Evolutionary conservation across 35 echinoderm and acorn worm genomes (phyloP).

Genomic region (Diadema setosum): DNA sequence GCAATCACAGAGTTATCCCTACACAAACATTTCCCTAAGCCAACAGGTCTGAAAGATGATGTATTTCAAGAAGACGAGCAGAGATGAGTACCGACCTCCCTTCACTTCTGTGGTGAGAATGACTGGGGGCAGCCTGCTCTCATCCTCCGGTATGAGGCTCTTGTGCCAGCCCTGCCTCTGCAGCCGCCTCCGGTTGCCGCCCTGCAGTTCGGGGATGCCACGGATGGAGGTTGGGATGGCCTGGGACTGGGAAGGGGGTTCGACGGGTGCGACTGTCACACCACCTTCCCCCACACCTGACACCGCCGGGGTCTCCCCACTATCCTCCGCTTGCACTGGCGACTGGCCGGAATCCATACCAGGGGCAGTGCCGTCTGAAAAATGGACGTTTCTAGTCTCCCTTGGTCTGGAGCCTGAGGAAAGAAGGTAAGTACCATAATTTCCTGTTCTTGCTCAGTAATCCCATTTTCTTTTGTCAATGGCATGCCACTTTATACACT

Average conservation of each 20-base stretch:
- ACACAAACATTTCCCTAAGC: no score
- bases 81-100: slow-evolving; percentile 80
- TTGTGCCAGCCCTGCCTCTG: slow-evolving; percentile 16
- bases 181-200: slow-evolving; percentile 17
- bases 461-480: no score
- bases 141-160: slow-evolving; percentile 92
- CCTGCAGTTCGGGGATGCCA: not conserved
- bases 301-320: not conserved
- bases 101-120: slow-evolving; percentile 52
- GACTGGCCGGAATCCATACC: slow-evolving; percentile 48
- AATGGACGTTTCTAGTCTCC: slow-evolving; percentile 72
- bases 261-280: not conserved
- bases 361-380: slow-evolving; percentile 86
- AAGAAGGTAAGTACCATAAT: no score
- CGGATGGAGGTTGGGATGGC: not conserved
- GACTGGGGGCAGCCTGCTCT: slow-evolving; percentile 67
- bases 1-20: no score
- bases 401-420: slow-evolving; percentile 69
- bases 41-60: no score
- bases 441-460: no score
- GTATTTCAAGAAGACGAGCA: no score
- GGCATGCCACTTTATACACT: no score
- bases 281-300: not conserved
- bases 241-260: not conserved
- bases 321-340: no score